Evolutionary conservation across 2,797 vertebrate species (phyloP).

Genomic region (Ciconia nigra): DNA sequence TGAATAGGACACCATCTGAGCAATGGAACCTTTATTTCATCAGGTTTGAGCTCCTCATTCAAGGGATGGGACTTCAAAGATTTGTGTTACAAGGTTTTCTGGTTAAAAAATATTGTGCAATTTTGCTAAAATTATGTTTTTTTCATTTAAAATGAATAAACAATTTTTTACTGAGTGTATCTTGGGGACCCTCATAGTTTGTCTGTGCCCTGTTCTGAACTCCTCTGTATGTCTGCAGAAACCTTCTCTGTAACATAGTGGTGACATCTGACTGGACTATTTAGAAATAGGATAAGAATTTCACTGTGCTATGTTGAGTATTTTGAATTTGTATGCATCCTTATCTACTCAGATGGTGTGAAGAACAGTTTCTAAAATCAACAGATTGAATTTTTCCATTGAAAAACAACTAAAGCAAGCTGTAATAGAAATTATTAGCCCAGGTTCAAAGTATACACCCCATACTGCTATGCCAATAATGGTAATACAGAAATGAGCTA

Average conservation of each 20-base stretch:
- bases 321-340: background rate
- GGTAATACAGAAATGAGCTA: background rate
- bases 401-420: background rate
- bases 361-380: background rate
- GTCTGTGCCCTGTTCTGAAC: background rate
- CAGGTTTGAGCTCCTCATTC: background rate
- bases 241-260: background rate
- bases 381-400: background rate
- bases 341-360: background rate
- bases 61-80: background rate
- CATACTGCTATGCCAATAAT: background rate
- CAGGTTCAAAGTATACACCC: background rate
- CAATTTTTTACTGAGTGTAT: rapidly evolving
- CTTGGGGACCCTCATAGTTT: rapidly evolving
- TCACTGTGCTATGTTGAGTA: background rate
- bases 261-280: background rate
- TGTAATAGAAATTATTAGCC: background rate
- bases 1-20: background rate
- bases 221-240: background rate
- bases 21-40: background rate
- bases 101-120: background rate
- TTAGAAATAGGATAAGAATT: background rate
- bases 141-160: background rate
- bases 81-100: background rate
- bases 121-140: background rate